Base-by-base conservation (phyloP, 30 jellyfish, hydroid and myxozoan species). In the Rhopilema esculentum region DNA sequence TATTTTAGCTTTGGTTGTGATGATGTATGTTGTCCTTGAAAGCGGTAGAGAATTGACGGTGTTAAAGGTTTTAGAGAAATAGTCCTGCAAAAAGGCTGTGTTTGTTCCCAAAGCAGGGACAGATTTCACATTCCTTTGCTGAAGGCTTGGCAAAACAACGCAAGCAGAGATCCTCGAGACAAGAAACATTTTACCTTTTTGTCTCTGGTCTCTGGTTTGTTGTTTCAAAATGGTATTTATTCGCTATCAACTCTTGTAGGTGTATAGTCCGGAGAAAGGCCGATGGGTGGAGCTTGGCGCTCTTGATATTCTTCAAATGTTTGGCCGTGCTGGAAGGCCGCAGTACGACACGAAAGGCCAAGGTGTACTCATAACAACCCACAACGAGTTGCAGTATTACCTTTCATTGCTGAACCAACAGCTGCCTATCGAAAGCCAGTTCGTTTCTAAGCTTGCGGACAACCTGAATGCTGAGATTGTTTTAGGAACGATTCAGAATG, bases 281-380 rank as follows among this genome's bases (percentile, higher is more conserved):
- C 91, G 93, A 72, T 96, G 99, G 99, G 98, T 91, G 18, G 99
- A 96, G 80, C 94, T 96, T 16, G 99, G 99, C 23, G 98, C 99
- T n/a, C 87, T 96, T 75, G 99, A 96, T 66, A 84, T 96, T 63
- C 90, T 96, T 15, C 99, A 96, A 83, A 96, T 96, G 99, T 96
- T 96, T 84, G 99, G 99, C 18, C 97, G 99, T 61, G 99, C 99
- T 67, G 99, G 99, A 17, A 95, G 99, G n/a, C 99, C 99, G 16
- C 99, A 96, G 87, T 96, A 91, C 76, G 99, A 96, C 85, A 96
- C 98, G 16, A 91, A 87, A 77, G 99, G 99, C 31, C 97, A 91
- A 79, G 99, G 99, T 15, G 93, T 96, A 8, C 86, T 96, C 24
- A 90, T 96, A 20, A 96, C 99, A 27, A 91, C 97, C 30, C 99